These are phyloP conservation scores for Drosophila flavopinicola DNA, from an alignment of 2,888 invertebrate genomes.

Conservation along the genomic window DNA sequence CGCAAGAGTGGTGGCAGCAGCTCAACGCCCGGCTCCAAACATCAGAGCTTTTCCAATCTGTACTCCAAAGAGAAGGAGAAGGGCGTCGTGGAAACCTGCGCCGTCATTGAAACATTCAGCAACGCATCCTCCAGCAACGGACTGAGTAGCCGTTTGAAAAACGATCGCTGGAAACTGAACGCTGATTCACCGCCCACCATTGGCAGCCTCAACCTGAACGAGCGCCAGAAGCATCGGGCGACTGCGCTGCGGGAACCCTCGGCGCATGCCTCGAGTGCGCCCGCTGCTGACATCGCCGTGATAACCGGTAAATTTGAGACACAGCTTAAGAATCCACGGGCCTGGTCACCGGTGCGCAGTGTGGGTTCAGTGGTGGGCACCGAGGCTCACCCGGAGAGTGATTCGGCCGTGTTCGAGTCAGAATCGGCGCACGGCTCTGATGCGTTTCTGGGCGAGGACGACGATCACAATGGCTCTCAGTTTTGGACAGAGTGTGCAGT, in stretches of 20 bases:
- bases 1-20: conserved; percentile 83
- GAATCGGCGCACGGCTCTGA: conserved; percentile 89
- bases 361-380: conserved; percentile 93
- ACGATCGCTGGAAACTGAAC: conserved; percentile 83
- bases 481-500: conserved; percentile 93
- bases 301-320: conserved; percentile 89
- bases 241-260: conserved; percentile 66
- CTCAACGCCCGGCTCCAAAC: conserved; percentile 87
- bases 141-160: conserved; percentile 72
- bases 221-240: conserved; percentile 81
- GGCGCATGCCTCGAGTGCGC: conserved; percentile 82
- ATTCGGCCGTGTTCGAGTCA: conserved; percentile 92
- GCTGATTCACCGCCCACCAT: conserved; percentile 83
- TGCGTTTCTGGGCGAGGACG: conserved; percentile 90
- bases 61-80: conserved; percentile 83
- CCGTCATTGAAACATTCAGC: conserved; percentile 82
- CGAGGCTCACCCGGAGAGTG: conserved; percentile 94
- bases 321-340: conserved; percentile 91
- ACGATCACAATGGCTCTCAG: conserved; percentile 87
- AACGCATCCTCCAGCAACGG: conserved; percentile 85
- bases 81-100: conserved; percentile 83
- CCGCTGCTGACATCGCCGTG: conserved; percentile 85
- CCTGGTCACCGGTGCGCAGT: conserved; percentile 95
- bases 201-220: conserved; percentile 83
- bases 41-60: conserved; percentile 88